Percentiles rank a stretch among this genome's conserved stretches.
Conservation (phyloP, 2,797 vertebrate genomes). For the Sebastes melanostomus region DNA sequence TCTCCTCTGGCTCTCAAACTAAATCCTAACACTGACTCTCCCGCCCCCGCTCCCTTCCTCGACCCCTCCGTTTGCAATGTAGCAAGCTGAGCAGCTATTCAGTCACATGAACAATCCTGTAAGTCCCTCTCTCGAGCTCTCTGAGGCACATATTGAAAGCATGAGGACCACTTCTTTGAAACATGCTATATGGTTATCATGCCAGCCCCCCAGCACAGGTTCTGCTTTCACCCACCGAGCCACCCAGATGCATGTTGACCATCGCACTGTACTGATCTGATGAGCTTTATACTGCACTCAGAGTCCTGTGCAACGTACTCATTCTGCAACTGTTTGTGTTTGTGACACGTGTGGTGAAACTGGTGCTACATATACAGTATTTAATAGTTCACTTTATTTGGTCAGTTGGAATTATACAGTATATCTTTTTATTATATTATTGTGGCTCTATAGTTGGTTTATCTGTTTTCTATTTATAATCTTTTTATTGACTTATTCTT, state of each 20-base stretch:
- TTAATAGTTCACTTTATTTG: slow-evolving; percentile 5
- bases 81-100: slow-evolving; percentile 99
- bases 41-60: slow-evolving; percentile 83
- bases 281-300: slow-evolving; percentile 54
- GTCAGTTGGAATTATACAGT: slow-evolving; percentile 1
- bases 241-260: slow-evolving; percentile 68
- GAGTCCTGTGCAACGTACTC: slow-evolving; percentile 45
- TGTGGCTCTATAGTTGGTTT: slow-evolving; percentile 11
- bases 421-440: background rate
- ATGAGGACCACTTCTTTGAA: slow-evolving; percentile 87
- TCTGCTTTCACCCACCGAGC: slow-evolving; percentile 57
- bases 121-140: slow-evolving; percentile 87
- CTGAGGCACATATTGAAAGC: slow-evolving; percentile 90
- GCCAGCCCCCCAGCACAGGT: slow-evolving; percentile 51
- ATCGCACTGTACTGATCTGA: slow-evolving; percentile 59
- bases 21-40: slow-evolving; percentile 91
- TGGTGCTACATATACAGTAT: slow-evolving; percentile 27
- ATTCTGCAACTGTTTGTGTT: slow-evolving; percentile 56
- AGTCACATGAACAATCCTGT: slow-evolving; percentile 99
- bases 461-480: background rate
- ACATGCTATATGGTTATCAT: slow-evolving; percentile 64
- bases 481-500: background rate
- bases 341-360: slow-evolving; percentile 57
- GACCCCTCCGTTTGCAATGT: slow-evolving; percentile 90
- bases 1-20: slow-evolving; percentile 83